These are phyloP conservation scores for Eciton burchellii DNA, from an alignment of 1,140 invertebrate genomes.

Conservation along the genomic window DNA sequence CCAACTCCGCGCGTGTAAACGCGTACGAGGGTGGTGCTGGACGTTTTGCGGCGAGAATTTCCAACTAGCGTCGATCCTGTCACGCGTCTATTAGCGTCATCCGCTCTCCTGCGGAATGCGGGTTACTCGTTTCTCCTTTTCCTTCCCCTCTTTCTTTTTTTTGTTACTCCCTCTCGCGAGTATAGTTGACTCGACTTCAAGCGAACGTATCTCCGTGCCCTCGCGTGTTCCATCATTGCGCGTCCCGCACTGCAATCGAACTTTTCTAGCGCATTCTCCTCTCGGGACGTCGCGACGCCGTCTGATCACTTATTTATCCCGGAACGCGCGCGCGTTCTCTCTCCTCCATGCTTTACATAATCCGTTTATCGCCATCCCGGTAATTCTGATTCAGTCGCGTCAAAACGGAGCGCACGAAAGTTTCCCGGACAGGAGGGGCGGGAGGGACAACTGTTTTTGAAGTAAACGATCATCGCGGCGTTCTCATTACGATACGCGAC, in stretches of 20 bases:
- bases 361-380: not conserved
- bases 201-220: not conserved
- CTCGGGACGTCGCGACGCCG: not conserved
- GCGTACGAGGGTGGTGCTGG: not conserved
- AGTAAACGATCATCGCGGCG: not conserved
- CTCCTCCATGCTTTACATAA: not conserved
- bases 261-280: not conserved
- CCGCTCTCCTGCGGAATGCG: not conserved
- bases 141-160: too few relatives aligned
- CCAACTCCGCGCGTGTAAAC: too few relatives aligned
- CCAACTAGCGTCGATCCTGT: not conserved
- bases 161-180: too few relatives aligned
- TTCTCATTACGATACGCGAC: not conserved
- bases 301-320: not conserved
- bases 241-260: not conserved
- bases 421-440: not conserved
- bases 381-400: not conserved
- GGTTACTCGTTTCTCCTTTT: too few relatives aligned
- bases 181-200: conserved; percentile 13
- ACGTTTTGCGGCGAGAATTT: not conserved
- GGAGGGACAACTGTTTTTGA: not conserved
- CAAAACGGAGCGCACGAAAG: conserved; percentile 2
- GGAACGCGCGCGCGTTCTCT: not conserved
- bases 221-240: not conserved
- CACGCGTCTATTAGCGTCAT: not conserved